These are phyloP conservation scores for Lutraria rhynchaena DNA, from an alignment of 1,140 invertebrate genomes.

Conservation along the genomic window DNA sequence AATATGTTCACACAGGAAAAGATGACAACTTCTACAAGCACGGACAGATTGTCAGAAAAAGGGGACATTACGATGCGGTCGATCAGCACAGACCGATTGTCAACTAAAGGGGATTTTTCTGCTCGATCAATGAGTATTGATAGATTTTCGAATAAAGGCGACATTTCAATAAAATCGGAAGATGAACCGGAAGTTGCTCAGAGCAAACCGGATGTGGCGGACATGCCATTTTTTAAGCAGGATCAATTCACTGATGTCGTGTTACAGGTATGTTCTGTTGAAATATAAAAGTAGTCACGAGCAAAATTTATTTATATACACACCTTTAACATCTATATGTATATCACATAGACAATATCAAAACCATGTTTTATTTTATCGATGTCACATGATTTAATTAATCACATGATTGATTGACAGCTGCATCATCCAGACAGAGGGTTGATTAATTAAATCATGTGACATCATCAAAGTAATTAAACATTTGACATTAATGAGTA, in stretches of 20 bases:
- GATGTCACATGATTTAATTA: too few species aligned
- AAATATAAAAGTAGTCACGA: too few species aligned
- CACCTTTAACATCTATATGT: too few species aligned
- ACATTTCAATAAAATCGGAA: slow-evolving; percentile 8
- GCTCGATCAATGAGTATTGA: slow-evolving; percentile 1
- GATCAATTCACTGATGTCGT: slow-evolving; percentile 51
- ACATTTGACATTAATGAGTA: too few species aligned
- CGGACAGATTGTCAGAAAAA: slow-evolving; percentile 3
- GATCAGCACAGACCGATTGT: slow-evolving; percentile 13
- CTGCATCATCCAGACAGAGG: too few species aligned
- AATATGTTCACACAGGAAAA: too few species aligned
- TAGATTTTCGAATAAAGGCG: slow-evolving; percentile 1
- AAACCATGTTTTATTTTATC: too few species aligned
- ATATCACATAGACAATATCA: too few species aligned
- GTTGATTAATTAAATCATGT: too few species aligned
- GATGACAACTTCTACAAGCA: slow-evolving; percentile 7
- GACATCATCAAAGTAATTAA: too few species aligned
- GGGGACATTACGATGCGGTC: slow-evolving; percentile 6
- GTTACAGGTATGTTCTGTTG: slow-evolving; percentile 34
- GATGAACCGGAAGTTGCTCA: not conserved
- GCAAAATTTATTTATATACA: too few species aligned
- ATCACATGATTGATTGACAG: too few species aligned
- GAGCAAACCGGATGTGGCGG: slow-evolving; percentile 4
- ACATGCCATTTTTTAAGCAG: slow-evolving; percentile 55
- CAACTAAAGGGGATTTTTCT: slow-evolving; percentile 6